phyloP scores from a whole-genome alignment of 2,113 vertebrate species.

The Meles meles region DNA sequence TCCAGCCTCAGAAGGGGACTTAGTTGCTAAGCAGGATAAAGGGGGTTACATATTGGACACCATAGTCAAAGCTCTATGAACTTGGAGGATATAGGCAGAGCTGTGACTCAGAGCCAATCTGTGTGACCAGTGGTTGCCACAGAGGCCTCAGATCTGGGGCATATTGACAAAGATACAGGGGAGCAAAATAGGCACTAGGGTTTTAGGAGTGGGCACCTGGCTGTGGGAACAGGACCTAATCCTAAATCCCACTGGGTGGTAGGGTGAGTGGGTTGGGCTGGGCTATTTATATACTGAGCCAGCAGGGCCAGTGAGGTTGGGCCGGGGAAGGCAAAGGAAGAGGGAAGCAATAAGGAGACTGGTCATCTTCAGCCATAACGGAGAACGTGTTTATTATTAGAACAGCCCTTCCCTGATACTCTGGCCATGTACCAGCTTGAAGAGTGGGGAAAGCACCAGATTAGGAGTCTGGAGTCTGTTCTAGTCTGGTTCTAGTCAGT shows the following conservation, averaged over 20 bases:
- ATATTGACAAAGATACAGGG: neutral
- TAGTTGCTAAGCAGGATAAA: neutral
- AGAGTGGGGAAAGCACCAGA: neutral
- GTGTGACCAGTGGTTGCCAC: neutral
- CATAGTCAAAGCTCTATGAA: neutral
- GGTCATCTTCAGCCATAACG: constrained; percentile 25
- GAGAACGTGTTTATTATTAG: constrained; percentile 29
- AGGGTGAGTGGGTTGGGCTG: neutral
- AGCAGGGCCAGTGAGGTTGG: neutral
- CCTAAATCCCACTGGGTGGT: neutral
- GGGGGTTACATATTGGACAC: neutral
- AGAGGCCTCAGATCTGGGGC: neutral
- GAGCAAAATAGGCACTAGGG: neutral
- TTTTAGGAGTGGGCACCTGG: neutral
- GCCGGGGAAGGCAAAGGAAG: neutral
- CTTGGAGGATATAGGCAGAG: neutral
- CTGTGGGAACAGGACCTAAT: neutral
- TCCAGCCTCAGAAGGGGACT: neutral
- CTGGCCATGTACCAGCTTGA: neutral
- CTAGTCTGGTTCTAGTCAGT: neutral
- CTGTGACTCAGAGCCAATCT: neutral
- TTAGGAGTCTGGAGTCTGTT: neutral
- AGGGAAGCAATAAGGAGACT: neutral
- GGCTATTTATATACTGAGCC: constrained; percentile 17
- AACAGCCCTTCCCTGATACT: neutral